Evolutionary conservation across 2,797 vertebrate species (phyloP).

Genomic region (Coilia nasus): DNA sequence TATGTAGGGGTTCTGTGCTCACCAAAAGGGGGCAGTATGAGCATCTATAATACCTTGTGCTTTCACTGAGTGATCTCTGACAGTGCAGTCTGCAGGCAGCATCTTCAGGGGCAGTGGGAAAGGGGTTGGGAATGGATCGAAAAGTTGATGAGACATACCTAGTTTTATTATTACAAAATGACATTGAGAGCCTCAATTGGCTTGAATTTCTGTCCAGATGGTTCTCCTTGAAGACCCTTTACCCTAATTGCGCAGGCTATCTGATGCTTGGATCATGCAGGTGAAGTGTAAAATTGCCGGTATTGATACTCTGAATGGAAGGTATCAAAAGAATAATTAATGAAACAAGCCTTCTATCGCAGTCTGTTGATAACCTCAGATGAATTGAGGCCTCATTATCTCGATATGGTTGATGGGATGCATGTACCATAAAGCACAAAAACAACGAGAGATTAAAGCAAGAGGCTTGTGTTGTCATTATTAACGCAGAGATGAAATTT

Average conservation of each 20-base stretch:
- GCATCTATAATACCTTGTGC: constrained; percentile 36
- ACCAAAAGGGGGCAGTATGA: constrained; percentile 71
- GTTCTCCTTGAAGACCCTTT: constrained; percentile 66
- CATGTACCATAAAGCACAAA: not conserved
- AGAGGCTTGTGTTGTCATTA: not conserved
- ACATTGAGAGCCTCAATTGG: constrained; percentile 44
- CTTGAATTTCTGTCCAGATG: constrained; percentile 72
- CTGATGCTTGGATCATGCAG: constrained; percentile 68
- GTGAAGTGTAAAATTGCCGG: constrained; percentile 56
- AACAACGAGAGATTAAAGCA: not conserved
- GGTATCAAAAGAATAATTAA: constrained; percentile 54
- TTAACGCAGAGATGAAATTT: not conserved
- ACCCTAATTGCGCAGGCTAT: constrained; percentile 67
- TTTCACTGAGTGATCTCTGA: not conserved
- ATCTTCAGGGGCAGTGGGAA: not conserved
- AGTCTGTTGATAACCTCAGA: not conserved
- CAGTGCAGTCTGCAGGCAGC: not conserved
- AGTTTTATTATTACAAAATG: constrained; percentile 52
- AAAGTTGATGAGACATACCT: constrained; percentile 25
- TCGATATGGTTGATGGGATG: not conserved
- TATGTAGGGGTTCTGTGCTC: not conserved
- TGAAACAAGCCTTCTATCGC: constrained; percentile 18
- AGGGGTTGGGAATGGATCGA: not conserved
- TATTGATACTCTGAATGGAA: constrained; percentile 53
- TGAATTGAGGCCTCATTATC: constrained; percentile 15